phyloP scores from a whole-genome alignment of 2,797 vertebrate species.

The Menidia menidia region DNA sequence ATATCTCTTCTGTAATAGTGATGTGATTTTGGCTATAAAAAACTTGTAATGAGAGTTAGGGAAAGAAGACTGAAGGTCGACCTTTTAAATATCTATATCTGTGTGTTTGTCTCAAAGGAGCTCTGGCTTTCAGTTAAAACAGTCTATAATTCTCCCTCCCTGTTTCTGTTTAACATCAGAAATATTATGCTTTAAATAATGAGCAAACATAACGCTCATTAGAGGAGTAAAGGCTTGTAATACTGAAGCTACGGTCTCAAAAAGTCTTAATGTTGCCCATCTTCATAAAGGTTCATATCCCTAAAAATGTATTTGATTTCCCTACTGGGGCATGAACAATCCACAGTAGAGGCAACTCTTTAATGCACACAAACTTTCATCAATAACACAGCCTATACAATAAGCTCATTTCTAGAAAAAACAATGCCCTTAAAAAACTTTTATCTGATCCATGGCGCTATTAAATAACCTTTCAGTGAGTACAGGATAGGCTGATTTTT shows the following conservation, averaged over 20 bases:
- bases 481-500: background rate
- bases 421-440: background rate
- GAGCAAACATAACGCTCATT: background rate
- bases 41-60: constrained; percentile 19
- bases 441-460: background rate
- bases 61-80: constrained; percentile 21
- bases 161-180: background rate
- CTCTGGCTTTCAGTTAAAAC: background rate
- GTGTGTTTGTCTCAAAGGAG: background rate
- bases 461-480: background rate
- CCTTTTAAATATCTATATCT: too few species aligned
- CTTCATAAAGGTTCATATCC: background rate
- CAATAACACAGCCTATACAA: background rate
- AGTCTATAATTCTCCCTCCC: background rate
- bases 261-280: background rate
- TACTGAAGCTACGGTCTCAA: background rate
- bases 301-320: background rate
- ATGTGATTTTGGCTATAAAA: constrained; percentile 43
- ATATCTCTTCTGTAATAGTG: constrained; percentile 48
- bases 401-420: background rate
- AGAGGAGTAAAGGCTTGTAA: too few species aligned
- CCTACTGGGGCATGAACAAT: background rate
- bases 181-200: background rate
- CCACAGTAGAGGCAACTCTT: background rate
- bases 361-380: background rate